Conservation (phyloP, 2,797 vertebrate species). For the Hapalemur alaotrensis region DNA sequence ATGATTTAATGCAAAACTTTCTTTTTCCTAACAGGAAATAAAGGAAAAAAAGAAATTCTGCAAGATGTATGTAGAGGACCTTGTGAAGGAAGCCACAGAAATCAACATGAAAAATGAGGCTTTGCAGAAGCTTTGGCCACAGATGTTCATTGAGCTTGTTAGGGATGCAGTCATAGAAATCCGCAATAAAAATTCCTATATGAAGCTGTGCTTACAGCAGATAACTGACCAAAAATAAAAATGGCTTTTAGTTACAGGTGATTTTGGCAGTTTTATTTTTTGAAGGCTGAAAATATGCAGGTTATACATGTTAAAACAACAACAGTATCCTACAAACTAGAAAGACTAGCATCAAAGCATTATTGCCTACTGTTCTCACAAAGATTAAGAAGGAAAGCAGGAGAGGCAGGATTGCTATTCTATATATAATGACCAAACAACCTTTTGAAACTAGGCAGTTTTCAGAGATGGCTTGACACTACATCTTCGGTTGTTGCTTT, state of each 20-base stretch:
- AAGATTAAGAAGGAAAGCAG: not conserved
- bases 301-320: not conserved
- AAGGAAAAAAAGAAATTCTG: slow-evolving; percentile 88
- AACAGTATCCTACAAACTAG: not conserved
- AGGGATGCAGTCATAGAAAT: slow-evolving; percentile 95
- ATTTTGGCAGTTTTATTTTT: not conserved
- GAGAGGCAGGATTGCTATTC: not conserved
- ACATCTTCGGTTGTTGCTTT: not conserved
- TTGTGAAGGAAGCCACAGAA: slow-evolving; percentile 91
- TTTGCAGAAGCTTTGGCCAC: slow-evolving; percentile 96
- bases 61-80: slow-evolving; percentile 90
- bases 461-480: not conserved
- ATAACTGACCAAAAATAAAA: slow-evolving; percentile 84
- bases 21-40: slow-evolving; percentile 79
- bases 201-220: slow-evolving; percentile 91
- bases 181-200: slow-evolving; percentile 90
- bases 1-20: not conserved
- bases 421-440: not conserved
- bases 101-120: slow-evolving; percentile 94
- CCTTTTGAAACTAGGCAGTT: not conserved
- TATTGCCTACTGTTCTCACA: slow-evolving; percentile 13
- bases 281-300: slow-evolving; percentile 45
- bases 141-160: slow-evolving; percentile 96
- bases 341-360: slow-evolving; percentile 48
- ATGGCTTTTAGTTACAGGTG: not conserved